phyloP scores from a whole-genome alignment of 64 coral and sea anemone species.

The Stichodactyla helianthus region DNA sequence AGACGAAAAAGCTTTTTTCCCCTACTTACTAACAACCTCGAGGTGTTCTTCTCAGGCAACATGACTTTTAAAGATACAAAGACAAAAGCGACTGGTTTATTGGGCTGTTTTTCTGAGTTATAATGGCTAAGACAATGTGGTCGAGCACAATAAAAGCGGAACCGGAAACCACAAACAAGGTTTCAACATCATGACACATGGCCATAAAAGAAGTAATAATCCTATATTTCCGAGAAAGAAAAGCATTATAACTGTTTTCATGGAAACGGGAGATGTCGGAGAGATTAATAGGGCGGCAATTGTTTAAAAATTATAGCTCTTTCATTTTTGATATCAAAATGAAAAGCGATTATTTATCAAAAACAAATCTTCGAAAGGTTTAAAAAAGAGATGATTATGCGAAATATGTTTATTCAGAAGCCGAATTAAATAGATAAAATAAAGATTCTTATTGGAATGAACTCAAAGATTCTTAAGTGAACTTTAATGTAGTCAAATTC shows the following conservation, averaged over 20 bases:
- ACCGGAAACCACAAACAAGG: constrained; percentile 4
- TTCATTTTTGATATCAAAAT: not conserved
- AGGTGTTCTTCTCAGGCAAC: not conserved
- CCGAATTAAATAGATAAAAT: too few relatives aligned
- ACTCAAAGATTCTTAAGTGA: too few relatives aligned
- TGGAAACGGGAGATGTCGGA: not conserved
- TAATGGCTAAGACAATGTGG: not conserved
- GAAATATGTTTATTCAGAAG: too few relatives aligned
- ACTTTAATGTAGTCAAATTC: not conserved
- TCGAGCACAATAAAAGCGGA: not conserved
- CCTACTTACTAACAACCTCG: not conserved
- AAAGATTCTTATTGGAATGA: too few relatives aligned
- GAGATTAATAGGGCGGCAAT: not conserved
- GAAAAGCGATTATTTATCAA: too few relatives aligned
- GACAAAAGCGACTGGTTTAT: not conserved
- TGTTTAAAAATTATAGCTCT: not conserved
- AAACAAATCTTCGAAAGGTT: too few relatives aligned
- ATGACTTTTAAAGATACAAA: not conserved
- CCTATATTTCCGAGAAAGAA: not conserved
- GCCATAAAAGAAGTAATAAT: not conserved
- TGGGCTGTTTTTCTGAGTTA: not conserved
- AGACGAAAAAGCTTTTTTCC: not conserved
- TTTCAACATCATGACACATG: not conserved
- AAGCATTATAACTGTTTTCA: not conserved
- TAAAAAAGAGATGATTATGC: too few relatives aligned